Conservation (phyloP, 2,888 invertebrate species). For the Tinea trinotella region DNA sequence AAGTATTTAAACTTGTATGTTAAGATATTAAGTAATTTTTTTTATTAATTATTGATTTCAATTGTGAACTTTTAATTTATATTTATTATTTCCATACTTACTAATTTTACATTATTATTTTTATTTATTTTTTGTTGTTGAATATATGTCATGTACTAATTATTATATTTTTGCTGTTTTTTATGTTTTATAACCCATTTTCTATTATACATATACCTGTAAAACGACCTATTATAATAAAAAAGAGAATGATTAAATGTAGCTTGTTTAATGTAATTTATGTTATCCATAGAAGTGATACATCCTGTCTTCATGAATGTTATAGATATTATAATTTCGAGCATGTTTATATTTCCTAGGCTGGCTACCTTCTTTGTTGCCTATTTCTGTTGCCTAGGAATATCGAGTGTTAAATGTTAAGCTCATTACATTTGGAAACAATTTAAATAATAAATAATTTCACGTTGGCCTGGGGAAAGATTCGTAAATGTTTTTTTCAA, state of each 20-base stretch:
- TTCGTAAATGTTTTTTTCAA: too few relatives aligned
- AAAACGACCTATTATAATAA: background rate
- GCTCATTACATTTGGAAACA: too few relatives aligned
- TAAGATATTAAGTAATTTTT: background rate
- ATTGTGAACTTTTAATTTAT: background rate
- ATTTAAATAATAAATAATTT: too few relatives aligned
- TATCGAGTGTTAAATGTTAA: too few relatives aligned
- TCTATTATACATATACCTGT: background rate
- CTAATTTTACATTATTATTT: too few relatives aligned
- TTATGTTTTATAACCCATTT: background rate
- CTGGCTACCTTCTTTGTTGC: background rate
- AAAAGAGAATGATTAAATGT: background rate
- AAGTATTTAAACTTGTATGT: background rate
- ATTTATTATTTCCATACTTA: too few relatives aligned
- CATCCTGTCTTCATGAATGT: too few relatives aligned
- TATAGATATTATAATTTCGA: background rate
- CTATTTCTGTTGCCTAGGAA: too few relatives aligned
- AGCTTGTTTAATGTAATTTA: background rate
- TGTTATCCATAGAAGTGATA: too few relatives aligned
- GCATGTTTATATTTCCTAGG: background rate
- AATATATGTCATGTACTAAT: constrained; percentile 1
- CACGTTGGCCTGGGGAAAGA: too few relatives aligned
- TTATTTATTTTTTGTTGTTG: background rate
- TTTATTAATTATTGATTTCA: background rate
- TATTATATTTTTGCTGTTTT: background rate